Evolutionary conservation across 2,888 invertebrate species (phyloP).

Genomic region (Amphipyra berbera): DNA sequence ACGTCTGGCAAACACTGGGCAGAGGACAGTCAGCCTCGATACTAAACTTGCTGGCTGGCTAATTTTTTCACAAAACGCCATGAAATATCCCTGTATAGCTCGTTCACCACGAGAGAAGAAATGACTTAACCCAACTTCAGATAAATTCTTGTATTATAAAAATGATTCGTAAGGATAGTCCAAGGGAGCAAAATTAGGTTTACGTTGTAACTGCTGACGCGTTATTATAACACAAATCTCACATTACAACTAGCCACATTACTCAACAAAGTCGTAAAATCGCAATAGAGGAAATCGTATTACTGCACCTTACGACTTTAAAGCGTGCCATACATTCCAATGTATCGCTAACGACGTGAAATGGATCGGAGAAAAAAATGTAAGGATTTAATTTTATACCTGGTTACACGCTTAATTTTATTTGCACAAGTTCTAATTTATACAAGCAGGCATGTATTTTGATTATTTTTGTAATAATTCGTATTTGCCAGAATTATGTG

Average conservation of each 20-base stretch:
- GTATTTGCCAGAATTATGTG: no score
- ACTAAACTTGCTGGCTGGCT: no score
- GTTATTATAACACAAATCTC: constrained; percentile 42
- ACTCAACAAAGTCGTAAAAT: constrained; percentile 47
- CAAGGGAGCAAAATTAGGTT: constrained; percentile 29
- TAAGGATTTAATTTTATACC: not conserved
- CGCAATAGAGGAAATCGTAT: constrained; percentile 38
- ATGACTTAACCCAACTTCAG: no score
- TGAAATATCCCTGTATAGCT: no score
- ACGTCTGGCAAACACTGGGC: no score
- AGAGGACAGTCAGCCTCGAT: no score
- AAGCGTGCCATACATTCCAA: constrained; percentile 9
- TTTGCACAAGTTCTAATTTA: no score
- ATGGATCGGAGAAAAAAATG: not conserved
- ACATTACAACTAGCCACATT: constrained; percentile 30
- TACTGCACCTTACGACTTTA: constrained; percentile 9
- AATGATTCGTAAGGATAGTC: not conserved
- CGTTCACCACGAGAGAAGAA: no score
- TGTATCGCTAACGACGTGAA: not conserved
- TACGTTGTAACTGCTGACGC: constrained; percentile 20
- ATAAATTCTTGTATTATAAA: not conserved
- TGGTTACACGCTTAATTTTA: no score
- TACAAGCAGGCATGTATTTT: no score
- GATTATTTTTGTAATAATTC: no score
- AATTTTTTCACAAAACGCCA: no score